Evolutionary conservation across 2,888 invertebrate species (phyloP).

Genomic region (Xestia xanthographa): DNA sequence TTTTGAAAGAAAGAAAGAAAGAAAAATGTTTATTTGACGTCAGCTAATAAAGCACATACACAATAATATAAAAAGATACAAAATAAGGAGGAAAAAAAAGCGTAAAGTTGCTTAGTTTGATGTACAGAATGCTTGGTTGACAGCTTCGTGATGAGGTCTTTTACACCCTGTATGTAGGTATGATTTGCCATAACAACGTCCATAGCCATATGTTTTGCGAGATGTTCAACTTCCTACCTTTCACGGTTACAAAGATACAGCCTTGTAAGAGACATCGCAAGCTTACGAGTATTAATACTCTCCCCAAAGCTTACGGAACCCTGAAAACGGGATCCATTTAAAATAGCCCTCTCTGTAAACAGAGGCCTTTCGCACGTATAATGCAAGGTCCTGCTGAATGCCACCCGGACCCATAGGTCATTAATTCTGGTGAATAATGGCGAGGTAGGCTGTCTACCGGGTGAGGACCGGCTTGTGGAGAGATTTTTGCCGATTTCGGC

Average conservation of each 20-base stretch:
- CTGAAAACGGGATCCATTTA: slow-evolving; percentile 51
- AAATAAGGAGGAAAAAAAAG: no score
- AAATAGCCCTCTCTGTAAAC: slow-evolving; percentile 63
- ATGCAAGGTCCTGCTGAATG: slow-evolving; percentile 54
- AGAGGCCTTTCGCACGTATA: slow-evolving; percentile 55
- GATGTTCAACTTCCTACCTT: background rate
- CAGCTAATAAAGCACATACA: no score
- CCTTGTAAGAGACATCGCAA: background rate
- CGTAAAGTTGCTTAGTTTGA: no score
- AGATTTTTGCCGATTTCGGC: slow-evolving; percentile 5
- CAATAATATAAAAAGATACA: no score
- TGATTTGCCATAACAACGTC: background rate
- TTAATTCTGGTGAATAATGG: slow-evolving; percentile 66
- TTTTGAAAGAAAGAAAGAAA: no score
- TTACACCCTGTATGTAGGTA: no score
- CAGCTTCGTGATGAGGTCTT: no score
- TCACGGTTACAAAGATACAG: background rate
- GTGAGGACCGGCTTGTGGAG: slow-evolving; percentile 5
- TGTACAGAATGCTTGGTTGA: no score
- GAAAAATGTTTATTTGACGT: no score
- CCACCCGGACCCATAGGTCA: slow-evolving; percentile 52
- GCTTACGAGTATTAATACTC: background rate
- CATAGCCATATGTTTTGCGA: background rate
- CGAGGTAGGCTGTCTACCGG: background rate
- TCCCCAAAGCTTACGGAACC: background rate